These are phyloP conservation scores for Sipha flava DNA, from an alignment of 1,140 invertebrate species.

Conservation along the genomic window DNA sequence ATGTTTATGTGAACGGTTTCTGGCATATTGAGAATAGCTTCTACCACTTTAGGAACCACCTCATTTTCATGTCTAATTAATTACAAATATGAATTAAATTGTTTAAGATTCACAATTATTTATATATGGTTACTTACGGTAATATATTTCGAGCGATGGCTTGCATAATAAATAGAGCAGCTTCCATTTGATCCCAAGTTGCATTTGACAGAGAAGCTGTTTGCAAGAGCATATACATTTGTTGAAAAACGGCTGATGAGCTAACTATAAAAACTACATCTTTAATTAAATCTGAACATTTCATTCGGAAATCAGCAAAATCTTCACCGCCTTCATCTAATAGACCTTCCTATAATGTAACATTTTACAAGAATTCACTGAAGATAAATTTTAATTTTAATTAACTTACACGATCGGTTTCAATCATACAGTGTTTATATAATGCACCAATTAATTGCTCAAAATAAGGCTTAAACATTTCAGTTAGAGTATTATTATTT, in stretches of 20 bases:
- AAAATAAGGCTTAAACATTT: conserved; percentile 79
- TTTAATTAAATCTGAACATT: conserved; percentile 88
- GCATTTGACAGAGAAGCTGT: conserved; percentile 47
- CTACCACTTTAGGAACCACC: conserved; percentile 84
- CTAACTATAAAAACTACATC: conserved; percentile 97
- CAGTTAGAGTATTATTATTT: conserved; percentile 67
- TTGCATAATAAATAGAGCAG: conserved; percentile 93
- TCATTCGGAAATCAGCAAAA: conserved; percentile 74
- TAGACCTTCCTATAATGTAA: conserved; percentile 60
- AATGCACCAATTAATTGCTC: conserved; percentile 77
- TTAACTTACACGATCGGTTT: conserved; percentile 68
- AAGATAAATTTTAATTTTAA: not conserved
- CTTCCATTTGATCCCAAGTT: conserved; percentile 87
- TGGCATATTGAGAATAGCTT: conserved; percentile 79
- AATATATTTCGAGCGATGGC: conserved; percentile 90
- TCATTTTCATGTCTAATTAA: conserved; percentile 75
- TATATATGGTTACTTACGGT: conserved; percentile 63
- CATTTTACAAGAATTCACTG: not conserved
- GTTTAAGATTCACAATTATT: not conserved
- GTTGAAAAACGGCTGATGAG: conserved; percentile 80
- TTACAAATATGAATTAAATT: not conserved
- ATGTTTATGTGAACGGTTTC: conserved; percentile 79
- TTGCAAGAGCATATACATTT: conserved; percentile 74
- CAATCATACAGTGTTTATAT: conserved; percentile 81
- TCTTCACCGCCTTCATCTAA: conserved; percentile 78